Conservation (phyloP, 2,888 invertebrate species). For the Zygogramma bicolorata region DNA sequence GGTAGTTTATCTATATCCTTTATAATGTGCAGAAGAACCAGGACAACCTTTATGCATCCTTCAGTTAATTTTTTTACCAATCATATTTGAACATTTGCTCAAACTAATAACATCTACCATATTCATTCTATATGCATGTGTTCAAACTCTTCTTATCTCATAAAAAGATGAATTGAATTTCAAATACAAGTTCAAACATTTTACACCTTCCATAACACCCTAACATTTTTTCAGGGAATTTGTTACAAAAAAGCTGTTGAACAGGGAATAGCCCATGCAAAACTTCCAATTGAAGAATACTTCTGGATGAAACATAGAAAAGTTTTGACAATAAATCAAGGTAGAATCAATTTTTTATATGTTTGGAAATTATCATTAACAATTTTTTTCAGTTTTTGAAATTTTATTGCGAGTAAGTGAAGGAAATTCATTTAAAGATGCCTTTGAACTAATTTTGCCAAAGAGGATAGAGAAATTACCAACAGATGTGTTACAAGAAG, state of each 20-base stretch:
- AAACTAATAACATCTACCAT: too few relatives aligned
- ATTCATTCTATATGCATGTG: too few relatives aligned
- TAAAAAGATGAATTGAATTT: too few relatives aligned
- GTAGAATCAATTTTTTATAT: too few relatives aligned
- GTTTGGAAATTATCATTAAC: too few relatives aligned
- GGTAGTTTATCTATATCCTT: too few relatives aligned
- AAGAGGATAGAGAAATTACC: constrained; percentile 60
- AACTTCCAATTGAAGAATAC: constrained; percentile 90
- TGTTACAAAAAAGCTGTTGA: constrained; percentile 86
- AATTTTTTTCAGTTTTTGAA: constrained; percentile 81
- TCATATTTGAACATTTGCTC: too few relatives aligned
- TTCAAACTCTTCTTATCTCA: too few relatives aligned
- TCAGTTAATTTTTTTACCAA: too few relatives aligned
- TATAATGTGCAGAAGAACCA: too few relatives aligned
- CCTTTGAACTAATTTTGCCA: constrained; percentile 83
- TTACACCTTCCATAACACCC: too few relatives aligned
- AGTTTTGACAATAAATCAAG: constrained; percentile 96
- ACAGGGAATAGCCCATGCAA: constrained; percentile 83
- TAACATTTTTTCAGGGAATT: constrained; percentile 81
- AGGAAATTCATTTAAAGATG: constrained; percentile 83
- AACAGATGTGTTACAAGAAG: constrained; percentile 11
- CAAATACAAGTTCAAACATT: neutral
- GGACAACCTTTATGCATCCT: too few relatives aligned
- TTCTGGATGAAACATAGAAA: constrained; percentile 92
- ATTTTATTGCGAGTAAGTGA: constrained; percentile 82